These are phyloP conservation scores for Antitype chi DNA, from an alignment of 2,888 invertebrate genomes.

Conservation along the genomic window DNA sequence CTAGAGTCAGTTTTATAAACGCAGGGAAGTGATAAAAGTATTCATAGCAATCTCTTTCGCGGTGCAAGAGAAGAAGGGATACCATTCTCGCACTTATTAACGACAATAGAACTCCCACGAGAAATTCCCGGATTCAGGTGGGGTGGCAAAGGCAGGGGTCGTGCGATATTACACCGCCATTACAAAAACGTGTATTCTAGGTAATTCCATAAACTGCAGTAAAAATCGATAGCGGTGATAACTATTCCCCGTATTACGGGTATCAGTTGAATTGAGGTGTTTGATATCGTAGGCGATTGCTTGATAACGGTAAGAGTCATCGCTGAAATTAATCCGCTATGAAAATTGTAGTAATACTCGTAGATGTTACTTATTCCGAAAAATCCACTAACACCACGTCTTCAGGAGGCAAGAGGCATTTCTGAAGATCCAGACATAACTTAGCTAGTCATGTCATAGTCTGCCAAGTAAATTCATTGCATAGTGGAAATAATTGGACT, in stretches of 20 bases:
- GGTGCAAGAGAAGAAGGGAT: constrained; percentile 65
- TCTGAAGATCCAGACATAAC: not conserved
- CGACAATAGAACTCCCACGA: constrained; percentile 82
- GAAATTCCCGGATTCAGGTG: constrained; percentile 82
- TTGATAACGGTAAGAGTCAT: constrained; percentile 51
- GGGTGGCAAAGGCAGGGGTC: constrained; percentile 79
- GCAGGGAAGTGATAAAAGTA: constrained; percentile 45
- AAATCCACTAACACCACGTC: not conserved
- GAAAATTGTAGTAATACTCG: constrained; percentile 9
- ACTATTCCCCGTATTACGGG: constrained; percentile 42
- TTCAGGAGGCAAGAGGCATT: not conserved
- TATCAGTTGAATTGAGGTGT: constrained; percentile 49
- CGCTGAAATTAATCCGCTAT: constrained; percentile 39
- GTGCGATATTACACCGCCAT: constrained; percentile 73
- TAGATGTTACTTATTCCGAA: not conserved
- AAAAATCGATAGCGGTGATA: constrained; percentile 65
- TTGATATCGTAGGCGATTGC: constrained; percentile 43
- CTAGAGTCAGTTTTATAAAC: constrained; percentile 13
- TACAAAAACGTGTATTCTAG: constrained; percentile 72
- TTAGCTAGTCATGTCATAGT: constrained; percentile 21
- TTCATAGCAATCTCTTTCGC: constrained; percentile 71
- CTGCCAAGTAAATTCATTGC: constrained; percentile 35
- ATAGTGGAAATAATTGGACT: constrained; percentile 50
- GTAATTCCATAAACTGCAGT: constrained; percentile 75
- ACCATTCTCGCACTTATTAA: constrained; percentile 83